Conservation (phyloP, 2,888 invertebrate genomes). For the Clitarchus hookeri region DNA sequence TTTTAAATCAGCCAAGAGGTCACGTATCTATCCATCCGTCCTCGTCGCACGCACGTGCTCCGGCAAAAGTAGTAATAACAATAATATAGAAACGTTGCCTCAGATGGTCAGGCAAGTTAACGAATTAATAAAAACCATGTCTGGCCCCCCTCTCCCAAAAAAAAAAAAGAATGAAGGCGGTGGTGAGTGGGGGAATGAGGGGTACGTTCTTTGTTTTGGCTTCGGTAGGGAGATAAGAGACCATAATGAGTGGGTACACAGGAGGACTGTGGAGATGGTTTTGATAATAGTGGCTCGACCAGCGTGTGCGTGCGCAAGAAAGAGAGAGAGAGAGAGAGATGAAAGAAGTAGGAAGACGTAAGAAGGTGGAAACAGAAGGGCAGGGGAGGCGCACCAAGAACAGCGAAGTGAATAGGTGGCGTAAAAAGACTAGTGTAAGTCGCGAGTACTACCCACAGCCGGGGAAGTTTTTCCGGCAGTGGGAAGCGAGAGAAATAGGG, state of each 20-base stretch:
- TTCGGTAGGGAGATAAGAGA: not conserved
- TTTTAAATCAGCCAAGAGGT: not conserved
- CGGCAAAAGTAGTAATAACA: not conserved
- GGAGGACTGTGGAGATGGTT: not conserved
- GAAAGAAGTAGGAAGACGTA: not conserved
- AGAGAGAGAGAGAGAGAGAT: not conserved
- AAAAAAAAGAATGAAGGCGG: not conserved
- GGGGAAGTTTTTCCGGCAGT: not conserved
- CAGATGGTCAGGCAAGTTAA: not conserved
- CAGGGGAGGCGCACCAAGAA: not conserved
- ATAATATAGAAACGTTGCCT: not conserved
- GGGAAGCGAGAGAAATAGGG: not conserved
- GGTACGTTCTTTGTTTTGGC: not conserved
- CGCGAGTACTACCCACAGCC: not conserved
- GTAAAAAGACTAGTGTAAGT: slow-evolving; percentile 2
- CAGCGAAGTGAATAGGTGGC: slow-evolving; percentile 1
- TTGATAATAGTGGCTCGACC: slow-evolving; percentile 1
- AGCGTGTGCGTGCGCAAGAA: not conserved
- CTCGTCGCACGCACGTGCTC: not conserved
- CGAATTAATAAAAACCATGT: not conserved
- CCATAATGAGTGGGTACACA: slow-evolving; percentile 14
- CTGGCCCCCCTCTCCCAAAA: not conserved
- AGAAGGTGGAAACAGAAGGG: not conserved
- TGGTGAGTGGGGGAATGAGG: not conserved
- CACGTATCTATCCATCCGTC: not conserved